Base-by-base conservation (phyloP, 2,888 invertebrate species). In the Tanypteryx hageni region DNA sequence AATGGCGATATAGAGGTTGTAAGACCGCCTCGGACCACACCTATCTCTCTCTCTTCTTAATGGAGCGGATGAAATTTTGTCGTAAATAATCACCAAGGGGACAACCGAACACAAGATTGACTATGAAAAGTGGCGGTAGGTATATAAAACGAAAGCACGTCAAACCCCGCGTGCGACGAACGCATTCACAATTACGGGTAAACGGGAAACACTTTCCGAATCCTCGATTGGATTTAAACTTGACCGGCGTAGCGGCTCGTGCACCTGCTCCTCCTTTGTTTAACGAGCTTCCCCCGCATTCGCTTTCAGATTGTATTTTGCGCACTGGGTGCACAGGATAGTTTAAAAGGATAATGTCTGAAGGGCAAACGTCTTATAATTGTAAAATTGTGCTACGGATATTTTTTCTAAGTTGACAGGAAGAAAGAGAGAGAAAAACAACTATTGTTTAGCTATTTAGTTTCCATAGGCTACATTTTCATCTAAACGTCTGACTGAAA, bases 11-110 rank as follows among this genome's bases (percentile, higher is more conserved):
- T 61, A 61, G 61, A n/a, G 57, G 56, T 7, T 11, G 83, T 83
- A 83, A 83, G 86, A 27, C 31, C 84, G 84, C 8, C 84, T 56
- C 31, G 86, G 86, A 86, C 86, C 86, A 86, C 86, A 31, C 86
- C 86, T 44, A 44, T 44, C 44, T 44, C 44, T 44, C 44, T 44
- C 44, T 64, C 61, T 61, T 68, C 31, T 31, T 86, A 86, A 86
- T 86, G 86, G 86, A 86, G 86, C 44, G 61, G 61, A 64, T 31
- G 16, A 86, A 61, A 86, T 64, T 61, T 16, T 31, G 86, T 31
- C 27, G 61, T 86, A 86, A 61, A 64, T 86, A 61, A 61, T 64
- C 68, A 10, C 61, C 86, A n/a, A n/a, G 86, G 57, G 58, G 85
- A 86, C 86, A 61, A n/a, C 31, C 61, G 61, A 31, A 86, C 59